phyloP scores from a whole-genome alignment of 92 coral and sea anemone genomes.

The Pocillopora grandis region DNA sequence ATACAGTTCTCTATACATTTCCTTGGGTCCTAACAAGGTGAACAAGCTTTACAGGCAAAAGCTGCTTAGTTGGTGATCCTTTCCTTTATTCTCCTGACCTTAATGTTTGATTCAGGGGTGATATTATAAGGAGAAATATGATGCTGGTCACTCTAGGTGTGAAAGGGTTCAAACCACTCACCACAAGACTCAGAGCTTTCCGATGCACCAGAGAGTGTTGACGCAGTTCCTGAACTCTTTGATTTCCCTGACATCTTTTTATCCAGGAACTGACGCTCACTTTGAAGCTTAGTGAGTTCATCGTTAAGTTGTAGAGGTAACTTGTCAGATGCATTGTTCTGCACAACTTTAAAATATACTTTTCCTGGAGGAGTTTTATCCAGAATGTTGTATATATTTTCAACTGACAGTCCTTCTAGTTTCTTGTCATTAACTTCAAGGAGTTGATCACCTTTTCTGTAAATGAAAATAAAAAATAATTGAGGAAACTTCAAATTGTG shows the following conservation, averaged over 20 bases:
- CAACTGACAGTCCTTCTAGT: constrained; percentile 68
- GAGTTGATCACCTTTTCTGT: constrained; percentile 88
- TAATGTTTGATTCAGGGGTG: no score
- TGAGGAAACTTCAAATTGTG: not conserved
- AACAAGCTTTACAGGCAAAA: no score
- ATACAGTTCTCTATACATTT: no score
- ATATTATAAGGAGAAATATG: no score
- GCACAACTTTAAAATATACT: constrained; percentile 64
- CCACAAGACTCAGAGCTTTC: constrained; percentile 69
- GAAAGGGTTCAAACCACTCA: constrained; percentile 15
- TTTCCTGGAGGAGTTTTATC: constrained; percentile 85
- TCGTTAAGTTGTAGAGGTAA: constrained; percentile 51
- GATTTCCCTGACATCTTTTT: constrained; percentile 52
- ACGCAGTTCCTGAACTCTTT: constrained; percentile 36
- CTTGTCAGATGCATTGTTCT: constrained; percentile 42
- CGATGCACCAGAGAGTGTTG: constrained; percentile 46
- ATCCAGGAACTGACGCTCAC: constrained; percentile 56
- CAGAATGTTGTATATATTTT: constrained; percentile 78
- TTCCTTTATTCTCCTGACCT: no score
- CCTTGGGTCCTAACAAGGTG: no score
- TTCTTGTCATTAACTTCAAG: constrained; percentile 77
- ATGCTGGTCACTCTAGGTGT: no score
- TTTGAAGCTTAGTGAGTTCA: constrained; percentile 52
- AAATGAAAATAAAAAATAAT: not conserved
- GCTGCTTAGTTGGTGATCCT: no score